phyloP scores from a whole-genome alignment of 2,113 vertebrate species.

The Pangasianodon hypophthalmus region DNA sequence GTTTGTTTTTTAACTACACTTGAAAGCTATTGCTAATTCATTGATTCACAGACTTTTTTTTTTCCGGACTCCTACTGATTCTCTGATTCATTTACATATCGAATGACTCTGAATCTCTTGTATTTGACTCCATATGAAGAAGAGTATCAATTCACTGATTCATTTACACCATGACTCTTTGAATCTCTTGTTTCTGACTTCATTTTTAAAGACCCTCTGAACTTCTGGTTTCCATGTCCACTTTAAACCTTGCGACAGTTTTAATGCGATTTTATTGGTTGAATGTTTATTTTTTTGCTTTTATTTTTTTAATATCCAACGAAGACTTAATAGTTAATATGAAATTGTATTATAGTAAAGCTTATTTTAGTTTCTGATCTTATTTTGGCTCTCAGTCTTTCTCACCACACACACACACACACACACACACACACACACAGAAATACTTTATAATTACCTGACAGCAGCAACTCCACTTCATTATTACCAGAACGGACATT shows the following conservation, averaged over 20 bases:
- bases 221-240: not conserved
- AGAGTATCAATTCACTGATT: not conserved
- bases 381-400: not conserved
- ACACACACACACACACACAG: not conserved
- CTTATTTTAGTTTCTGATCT: not conserved
- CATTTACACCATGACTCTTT: not conserved
- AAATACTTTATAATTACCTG: not conserved
- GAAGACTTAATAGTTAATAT: not conserved
- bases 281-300: not conserved
- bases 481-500: not conserved
- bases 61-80: not conserved
- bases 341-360: constrained; percentile 6
- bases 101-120: not conserved
- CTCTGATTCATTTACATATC: not conserved
- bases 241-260: not conserved
- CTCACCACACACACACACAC: not conserved
- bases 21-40: not conserved
- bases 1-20: not conserved
- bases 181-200: not conserved
- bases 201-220: not conserved
- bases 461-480: not conserved
- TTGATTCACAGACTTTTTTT: not conserved
- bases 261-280: not conserved
- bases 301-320: not conserved
- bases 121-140: not conserved